Base-by-base conservation (phyloP, 1,140 invertebrate species). In the Cydia fagiglandana region DNA sequence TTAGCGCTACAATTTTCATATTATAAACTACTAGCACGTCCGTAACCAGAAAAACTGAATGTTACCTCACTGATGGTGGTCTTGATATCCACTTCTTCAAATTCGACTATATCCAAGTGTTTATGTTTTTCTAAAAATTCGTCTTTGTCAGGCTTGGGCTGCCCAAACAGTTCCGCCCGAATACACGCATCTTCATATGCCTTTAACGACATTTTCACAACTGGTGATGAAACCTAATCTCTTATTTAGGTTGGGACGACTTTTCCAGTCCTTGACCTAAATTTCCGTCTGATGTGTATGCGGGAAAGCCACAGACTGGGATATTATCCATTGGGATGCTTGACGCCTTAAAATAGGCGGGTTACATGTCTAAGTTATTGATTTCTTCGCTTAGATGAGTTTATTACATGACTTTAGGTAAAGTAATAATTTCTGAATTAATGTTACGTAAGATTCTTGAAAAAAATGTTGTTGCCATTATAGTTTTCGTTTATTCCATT, bases 141-240 rank as follows among this genome's bases (percentile, higher is more conserved):
- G 24, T 95, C 95, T 84, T 94, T 93, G 78, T 93, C 93, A 0
- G 96, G 96, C 79, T 94, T 94, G 68, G 94, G 94, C 28, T 96
- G 90, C 0, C 96, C 96, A 74, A 97, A 93, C 15, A 97, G 88
- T 88, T 97, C 96, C 3, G 96, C 96, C 73, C 96, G 92, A 84
- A 95, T 95, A 83, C 96, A 96, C 15, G 96, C 96, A 85, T 96
- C 94, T 86, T 95, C 94, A 80, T 96, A 97, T 28, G 94, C 94
- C 78, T 94, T 94, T 88, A 94, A 92, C 24, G 93, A 93, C 94
- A 95, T 95, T 85, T 81, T 90, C n/a, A 6, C 64, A 15, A 12
- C 30, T 34, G 10, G 17, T 68, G 13, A 12, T 34, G 64, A 68
- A 68, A 68, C 2, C 30, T 30, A 68, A 38, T 68, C 13, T 38